Evolutionary conservation across 2,888 invertebrate genomes (phyloP), one percentile per base, ranked within the genome.

Genomic region (Cosmia pyralina): DNA sequence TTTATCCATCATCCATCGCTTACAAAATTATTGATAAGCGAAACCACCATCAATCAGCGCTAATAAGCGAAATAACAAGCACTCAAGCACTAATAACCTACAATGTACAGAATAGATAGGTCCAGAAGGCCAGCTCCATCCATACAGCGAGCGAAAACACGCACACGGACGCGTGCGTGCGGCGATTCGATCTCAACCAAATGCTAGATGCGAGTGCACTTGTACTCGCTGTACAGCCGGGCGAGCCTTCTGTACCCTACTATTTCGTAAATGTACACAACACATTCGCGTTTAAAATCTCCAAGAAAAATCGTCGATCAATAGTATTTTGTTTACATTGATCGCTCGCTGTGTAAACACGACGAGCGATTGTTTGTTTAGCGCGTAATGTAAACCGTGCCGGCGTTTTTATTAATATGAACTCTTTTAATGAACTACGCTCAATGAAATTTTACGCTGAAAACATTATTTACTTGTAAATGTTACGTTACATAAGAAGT

Each of bases 361-460:
- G 5, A 11, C 34, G 64, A 34, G 52, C 72, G 65, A 38, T 72
- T 79, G 79, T 77, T 82, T 82, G 76, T 82, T 66, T 73, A 76
- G 74, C 69, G 19, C 65, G 69, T 65, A 60, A 83, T 83, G 83
- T 85, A 83, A 81, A 85, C 79, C 53, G 53, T 63, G 59, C 72
- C 53, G 80, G 72, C 77, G 64, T 77, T 85, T 88, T 88, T 87
- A 88, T 86, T 86, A 82, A 83, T 87, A 88, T 87, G 78, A 81
- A 87, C 87, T 88, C 72, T 74, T n/a, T 79, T 86, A 79, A 88
- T 87, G 86, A 84, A 87, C 83, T 88, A 59, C 50, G 60, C 46
- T 76, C 13, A 19, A 46, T 50, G 53, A 53, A 79, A 73, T 75
- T 62, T 62, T 38, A 38, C 38, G 15, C n/a, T 77, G 81, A 60